Evolutionary conservation across 1,140 invertebrate species (phyloP), one percentile per base, ranked within the genome.

Genomic region (Epicauta chinensis): DNA sequence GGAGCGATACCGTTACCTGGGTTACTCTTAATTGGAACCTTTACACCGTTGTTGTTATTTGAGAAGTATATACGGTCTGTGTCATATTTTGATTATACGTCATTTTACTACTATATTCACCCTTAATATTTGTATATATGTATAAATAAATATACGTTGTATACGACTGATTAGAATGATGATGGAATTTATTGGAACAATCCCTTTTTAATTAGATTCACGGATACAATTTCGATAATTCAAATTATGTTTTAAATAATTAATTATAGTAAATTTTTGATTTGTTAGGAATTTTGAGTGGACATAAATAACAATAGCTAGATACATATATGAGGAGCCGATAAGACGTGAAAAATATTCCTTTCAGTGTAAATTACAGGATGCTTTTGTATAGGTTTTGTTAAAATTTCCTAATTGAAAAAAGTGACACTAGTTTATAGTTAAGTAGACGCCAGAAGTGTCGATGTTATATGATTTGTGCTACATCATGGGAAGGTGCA

Each of bases 1-100:
- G 38, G 31, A 51, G 12, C 23, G 23, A 52, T 51, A 37, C n/a
- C 53, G 57, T 59, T 59, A 53, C 53, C 53, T 52, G 32, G 57
- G 57, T 56, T 52, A 59, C 57, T 58, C 42, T 53, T 59, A 59
- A 59, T 59, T 59, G 50, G 57, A 47, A 56, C 38, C 56, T 58
- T 59, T 59, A 51, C 44, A 30, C 41, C 47, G 50, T 57, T 53
- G 50, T 57, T 53, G 57, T 59, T 59, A 59, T 52, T 47, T 49
- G 57, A 59, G 57, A 59, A 53, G 50, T 51, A 54, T 30, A 31
- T 49, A 40, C 36, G 46, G 23, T 7, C 29, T 40, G 37, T 49
- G 37, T 49, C 46, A 49, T 49, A 49, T 49, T 49, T 49, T 49
- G 37, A 23, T 39, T 49, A 49, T 49, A 49, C 46, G 37, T 49